phyloP scores from a whole-genome alignment of 2,888 invertebrate genomes.

The Drosophila merina region DNA sequence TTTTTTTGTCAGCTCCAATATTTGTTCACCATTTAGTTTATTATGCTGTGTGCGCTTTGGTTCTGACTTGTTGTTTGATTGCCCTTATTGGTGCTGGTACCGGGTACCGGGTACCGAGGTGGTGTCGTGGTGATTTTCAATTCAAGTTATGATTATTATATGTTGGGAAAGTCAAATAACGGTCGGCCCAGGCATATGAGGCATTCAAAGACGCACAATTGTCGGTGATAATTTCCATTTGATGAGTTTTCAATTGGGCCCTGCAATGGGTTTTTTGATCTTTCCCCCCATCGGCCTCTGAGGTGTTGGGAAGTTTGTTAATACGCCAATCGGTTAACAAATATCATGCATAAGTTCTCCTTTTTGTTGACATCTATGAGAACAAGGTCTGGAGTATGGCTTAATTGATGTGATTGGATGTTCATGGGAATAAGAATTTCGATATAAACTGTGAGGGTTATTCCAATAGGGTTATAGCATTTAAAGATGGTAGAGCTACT shows the following conservation, averaged over 20 bases:
- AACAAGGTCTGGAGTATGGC: slow-evolving; percentile 34
- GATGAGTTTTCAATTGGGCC: slow-evolving; percentile 68
- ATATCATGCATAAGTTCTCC: slow-evolving; percentile 41
- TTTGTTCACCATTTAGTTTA: slow-evolving; percentile 79
- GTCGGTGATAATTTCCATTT: slow-evolving; percentile 71
- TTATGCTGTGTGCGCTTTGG: slow-evolving; percentile 67
- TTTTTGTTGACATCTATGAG: slow-evolving; percentile 49
- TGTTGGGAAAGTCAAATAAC: slow-evolving; percentile 78
- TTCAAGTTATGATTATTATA: slow-evolving; percentile 76
- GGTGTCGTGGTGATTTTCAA: slow-evolving; percentile 65
- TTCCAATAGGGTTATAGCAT: too few species aligned
- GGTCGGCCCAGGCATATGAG: slow-evolving; percentile 27
- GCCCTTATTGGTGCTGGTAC: slow-evolving; percentile 68
- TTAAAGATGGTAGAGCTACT: too few species aligned
- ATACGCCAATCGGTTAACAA: slow-evolving; percentile 54
- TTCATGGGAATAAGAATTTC: slow-evolving; percentile 14
- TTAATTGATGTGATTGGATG: slow-evolving; percentile 24
- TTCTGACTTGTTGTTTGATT: slow-evolving; percentile 70
- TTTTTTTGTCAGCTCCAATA: slow-evolving; percentile 54
- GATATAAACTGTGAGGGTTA: slow-evolving; percentile 5
- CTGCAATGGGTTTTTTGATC: slow-evolving; percentile 72
- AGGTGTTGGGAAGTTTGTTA: slow-evolving; percentile 70
- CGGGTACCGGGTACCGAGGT: not conserved
- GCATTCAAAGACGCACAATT: slow-evolving; percentile 42
- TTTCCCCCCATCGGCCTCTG: slow-evolving; percentile 19